phyloP scores from a whole-genome alignment of 1,140 invertebrate species.

The Drosophila kikkawai region DNA sequence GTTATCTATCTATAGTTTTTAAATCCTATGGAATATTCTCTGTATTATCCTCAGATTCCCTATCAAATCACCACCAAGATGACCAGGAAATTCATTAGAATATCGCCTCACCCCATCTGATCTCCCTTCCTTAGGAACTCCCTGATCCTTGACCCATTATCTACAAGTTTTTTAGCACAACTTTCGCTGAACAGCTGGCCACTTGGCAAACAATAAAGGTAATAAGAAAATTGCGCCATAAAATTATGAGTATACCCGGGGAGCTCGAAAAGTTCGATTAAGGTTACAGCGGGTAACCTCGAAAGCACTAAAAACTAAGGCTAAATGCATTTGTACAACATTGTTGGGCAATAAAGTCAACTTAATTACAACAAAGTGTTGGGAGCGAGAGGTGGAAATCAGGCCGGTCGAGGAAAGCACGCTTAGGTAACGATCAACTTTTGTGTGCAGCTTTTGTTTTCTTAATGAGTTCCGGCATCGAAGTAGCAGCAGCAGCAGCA shows the following conservation, averaged over 20 bases:
- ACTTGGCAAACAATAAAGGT: constrained; percentile 20
- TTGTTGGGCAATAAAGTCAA: constrained; percentile 70
- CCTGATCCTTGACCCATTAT: constrained; percentile 27
- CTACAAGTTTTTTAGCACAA: constrained; percentile 17
- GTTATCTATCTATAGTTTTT: too few species aligned
- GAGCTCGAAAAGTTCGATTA: constrained; percentile 73
- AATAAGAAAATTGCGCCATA: constrained; percentile 43
- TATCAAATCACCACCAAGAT: too few species aligned
- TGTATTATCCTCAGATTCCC: neutral
- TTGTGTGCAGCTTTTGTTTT: constrained; percentile 73
- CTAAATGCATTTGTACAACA: constrained; percentile 65
- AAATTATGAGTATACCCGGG: constrained; percentile 72
- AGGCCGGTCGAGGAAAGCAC: constrained; percentile 21
- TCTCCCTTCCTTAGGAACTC: neutral
- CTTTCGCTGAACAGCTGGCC: constrained; percentile 25
- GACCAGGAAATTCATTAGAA: constrained; percentile 10
- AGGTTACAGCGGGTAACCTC: constrained; percentile 37
- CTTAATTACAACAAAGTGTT: constrained; percentile 70
- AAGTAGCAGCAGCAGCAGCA: constrained; percentile 23
- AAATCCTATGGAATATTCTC: too few species aligned
- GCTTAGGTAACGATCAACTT: constrained; percentile 56
- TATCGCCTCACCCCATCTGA: neutral
- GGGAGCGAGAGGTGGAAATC: constrained; percentile 13
- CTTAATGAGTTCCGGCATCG: constrained; percentile 71
- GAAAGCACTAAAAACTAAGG: constrained; percentile 38